Conservation (phyloP, 1,140 invertebrate genomes). For the Linepithema humile region DNA sequence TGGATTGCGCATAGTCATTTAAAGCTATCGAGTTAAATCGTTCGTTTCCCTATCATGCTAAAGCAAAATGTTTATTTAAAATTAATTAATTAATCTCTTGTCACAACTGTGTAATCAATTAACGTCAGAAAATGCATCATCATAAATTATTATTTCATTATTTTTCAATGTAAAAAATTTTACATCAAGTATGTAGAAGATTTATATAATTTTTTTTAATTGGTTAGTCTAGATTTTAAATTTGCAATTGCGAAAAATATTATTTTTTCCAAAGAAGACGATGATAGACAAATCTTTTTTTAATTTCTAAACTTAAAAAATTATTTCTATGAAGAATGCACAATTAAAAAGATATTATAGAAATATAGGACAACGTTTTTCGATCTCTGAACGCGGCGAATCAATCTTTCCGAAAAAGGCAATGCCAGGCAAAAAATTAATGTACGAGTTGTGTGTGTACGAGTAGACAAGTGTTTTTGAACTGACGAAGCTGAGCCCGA, state of each 20-base stretch:
- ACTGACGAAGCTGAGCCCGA: constrained; percentile 10
- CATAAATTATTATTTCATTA: background rate
- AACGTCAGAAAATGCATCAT: background rate
- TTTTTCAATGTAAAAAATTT: background rate
- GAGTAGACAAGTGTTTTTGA: constrained; percentile 1
- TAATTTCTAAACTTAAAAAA: too few species aligned
- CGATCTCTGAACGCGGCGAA: background rate
- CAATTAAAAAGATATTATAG: too few species aligned
- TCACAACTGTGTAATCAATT: background rate
- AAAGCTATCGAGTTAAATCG: background rate
- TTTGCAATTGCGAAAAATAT: too few species aligned
- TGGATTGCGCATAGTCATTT: background rate
- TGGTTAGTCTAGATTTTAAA: background rate
- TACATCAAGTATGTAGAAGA: too few species aligned
- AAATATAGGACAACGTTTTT: too few species aligned
- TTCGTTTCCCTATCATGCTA: background rate
- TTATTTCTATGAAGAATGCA: too few species aligned
- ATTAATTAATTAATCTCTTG: background rate
- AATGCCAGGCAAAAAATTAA: background rate
- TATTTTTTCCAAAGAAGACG: too few species aligned
- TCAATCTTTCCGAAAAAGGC: background rate
- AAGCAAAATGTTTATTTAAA: too few species aligned
- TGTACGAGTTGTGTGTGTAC: background rate
- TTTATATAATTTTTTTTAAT: background rate
- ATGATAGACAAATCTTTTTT: too few species aligned